Percentiles rank a stretch among this genome's conserved stretches.
Conservation (phyloP, 2,888 invertebrate genomes). For the Drosophila acutilabella region DNA sequence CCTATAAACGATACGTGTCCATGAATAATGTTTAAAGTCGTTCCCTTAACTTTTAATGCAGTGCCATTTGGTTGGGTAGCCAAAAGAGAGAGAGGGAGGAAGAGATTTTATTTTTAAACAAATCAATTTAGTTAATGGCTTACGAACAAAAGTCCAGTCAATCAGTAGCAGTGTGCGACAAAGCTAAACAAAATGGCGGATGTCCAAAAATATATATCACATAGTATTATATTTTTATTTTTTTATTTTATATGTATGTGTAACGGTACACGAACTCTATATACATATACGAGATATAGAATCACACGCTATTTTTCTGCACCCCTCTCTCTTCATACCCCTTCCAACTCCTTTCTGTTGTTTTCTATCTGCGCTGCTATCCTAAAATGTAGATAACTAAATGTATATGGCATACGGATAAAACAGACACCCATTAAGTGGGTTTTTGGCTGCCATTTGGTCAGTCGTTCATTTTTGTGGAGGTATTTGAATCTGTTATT, state of each 20-base stretch:
- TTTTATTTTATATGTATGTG: constrained; percentile 7
- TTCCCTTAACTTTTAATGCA: constrained; percentile 41
- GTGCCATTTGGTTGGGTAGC: constrained; percentile 26
- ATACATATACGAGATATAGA: constrained; percentile 3
- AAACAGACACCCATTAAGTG: constrained; percentile 22
- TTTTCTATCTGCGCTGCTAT: constrained; percentile 4
- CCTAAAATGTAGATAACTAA: constrained; percentile 26
- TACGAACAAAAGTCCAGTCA: constrained; percentile 50
- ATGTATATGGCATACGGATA: constrained; percentile 33
- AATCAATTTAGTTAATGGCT: constrained; percentile 57
- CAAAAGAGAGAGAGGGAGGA: neutral
- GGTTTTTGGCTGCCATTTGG: constrained; percentile 4
- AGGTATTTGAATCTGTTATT: neutral
- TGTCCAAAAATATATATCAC: constrained; percentile 23
- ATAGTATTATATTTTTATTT: constrained; percentile 30
- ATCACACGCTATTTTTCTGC: neutral
- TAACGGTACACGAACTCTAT: neutral
- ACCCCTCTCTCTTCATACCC: neutral
- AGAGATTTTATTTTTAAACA: constrained; percentile 45
- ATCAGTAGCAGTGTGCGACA: constrained; percentile 41
- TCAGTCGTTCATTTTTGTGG: neutral
- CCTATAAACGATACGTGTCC: neutral
- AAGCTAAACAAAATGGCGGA: constrained; percentile 49
- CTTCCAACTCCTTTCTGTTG: neutral
- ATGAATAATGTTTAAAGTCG: constrained; percentile 26